Conservation (phyloP, 2,113 vertebrate species). For the Colaptes auratus region DNA sequence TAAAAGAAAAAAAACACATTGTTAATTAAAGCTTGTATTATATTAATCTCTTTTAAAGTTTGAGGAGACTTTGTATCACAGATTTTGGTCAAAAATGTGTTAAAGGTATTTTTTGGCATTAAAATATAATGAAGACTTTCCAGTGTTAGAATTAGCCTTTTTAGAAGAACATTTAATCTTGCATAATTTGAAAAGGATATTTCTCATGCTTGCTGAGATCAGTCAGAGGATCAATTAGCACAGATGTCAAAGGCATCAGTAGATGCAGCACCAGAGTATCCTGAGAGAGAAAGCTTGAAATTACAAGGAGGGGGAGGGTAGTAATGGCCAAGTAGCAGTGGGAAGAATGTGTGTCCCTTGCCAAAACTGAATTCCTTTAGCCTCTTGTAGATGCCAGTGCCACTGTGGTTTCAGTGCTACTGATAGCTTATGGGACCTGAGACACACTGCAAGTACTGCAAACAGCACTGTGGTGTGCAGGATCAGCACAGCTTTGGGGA, state of each 20-base stretch:
- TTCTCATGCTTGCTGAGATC: not conserved
- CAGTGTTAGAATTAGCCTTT: not conserved
- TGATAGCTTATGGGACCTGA: not conserved
- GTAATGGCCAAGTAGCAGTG: not conserved
- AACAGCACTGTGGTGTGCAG: accelerated
- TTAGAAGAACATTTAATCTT: not conserved
- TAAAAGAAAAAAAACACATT: not conserved
- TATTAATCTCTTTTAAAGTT: not conserved
- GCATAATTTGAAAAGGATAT: not conserved
- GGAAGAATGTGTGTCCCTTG: not conserved
- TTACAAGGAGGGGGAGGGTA: not conserved
- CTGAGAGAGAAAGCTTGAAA: not conserved
- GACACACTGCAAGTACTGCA: not conserved
- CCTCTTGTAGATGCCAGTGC: not conserved
- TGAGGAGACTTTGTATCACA: not conserved
- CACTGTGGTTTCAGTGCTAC: not conserved
- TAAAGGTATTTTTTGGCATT: not conserved
- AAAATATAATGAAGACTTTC: not conserved
- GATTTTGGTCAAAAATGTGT: not conserved
- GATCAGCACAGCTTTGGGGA: not conserved
- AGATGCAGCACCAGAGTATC: not conserved
- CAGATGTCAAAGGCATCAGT: not conserved
- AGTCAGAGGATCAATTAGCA: not conserved
- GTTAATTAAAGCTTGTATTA: not conserved
- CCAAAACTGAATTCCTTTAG: not conserved